Evolutionary conservation across 2,797 vertebrate genomes (phyloP).

Genomic region (Acanthurus leucopareius): DNA sequence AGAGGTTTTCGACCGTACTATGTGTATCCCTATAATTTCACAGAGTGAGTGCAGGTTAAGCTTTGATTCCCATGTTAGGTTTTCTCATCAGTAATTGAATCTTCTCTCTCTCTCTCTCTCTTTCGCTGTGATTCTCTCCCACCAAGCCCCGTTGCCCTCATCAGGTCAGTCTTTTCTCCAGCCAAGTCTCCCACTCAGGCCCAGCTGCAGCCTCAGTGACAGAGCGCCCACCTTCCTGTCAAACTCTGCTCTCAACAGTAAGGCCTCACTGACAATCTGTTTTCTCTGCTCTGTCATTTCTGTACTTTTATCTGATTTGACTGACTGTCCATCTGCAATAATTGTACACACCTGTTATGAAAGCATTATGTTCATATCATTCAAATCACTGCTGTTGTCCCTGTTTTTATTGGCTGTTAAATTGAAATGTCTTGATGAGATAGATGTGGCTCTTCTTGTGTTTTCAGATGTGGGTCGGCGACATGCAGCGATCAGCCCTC

Average conservation of each 20-base stretch:
- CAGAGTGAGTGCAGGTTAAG: background rate
- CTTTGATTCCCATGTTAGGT: conserved; percentile 9
- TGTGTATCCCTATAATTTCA: background rate
- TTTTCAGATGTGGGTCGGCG: conserved; percentile 86
- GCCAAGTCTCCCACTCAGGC: conserved; percentile 72
- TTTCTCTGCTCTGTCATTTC: conserved; percentile 10
- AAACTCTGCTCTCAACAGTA: conserved; percentile 83
- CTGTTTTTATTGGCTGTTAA: background rate
- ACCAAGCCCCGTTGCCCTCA: conserved; percentile 72
- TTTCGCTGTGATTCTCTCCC: conserved; percentile 47
- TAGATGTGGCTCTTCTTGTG: conserved; percentile 21
- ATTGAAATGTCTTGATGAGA: background rate
- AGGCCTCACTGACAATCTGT: conserved; percentile 55
- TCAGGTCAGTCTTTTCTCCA: conserved; percentile 74
- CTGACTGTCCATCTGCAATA: conserved; percentile 8
- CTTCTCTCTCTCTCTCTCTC: background rate
- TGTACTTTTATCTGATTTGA: conserved; percentile 1
- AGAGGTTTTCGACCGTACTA: too few relatives aligned
- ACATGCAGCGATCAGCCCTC: conserved; percentile 91
- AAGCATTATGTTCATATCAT: background rate
- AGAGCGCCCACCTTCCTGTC: conserved; percentile 86
- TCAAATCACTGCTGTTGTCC: background rate
- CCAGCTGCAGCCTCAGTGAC: conserved; percentile 77
- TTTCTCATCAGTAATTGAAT: conserved; percentile 3
- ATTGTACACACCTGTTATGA: background rate